These are phyloP conservation scores for Cherax destructor DNA, from an alignment of 1,140 invertebrate species.

Conservation along the genomic window DNA sequence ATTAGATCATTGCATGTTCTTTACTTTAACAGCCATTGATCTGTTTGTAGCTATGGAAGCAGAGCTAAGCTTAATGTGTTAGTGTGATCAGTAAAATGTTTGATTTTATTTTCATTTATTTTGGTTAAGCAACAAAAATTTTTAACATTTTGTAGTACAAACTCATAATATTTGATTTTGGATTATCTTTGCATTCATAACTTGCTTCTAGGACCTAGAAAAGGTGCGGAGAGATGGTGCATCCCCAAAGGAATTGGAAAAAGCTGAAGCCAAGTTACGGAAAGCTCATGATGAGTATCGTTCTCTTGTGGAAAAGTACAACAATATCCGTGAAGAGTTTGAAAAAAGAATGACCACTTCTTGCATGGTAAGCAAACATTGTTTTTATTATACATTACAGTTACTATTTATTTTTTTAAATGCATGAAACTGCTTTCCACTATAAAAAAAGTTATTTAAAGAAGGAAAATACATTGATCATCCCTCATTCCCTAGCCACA, in stretches of 20 bases:
- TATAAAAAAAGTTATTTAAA: background rate
- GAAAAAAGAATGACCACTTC: constrained; percentile 95
- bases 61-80: too few relatives aligned
- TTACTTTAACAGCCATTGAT: too few relatives aligned
- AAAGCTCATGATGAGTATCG: constrained; percentile 96
- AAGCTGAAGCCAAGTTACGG: constrained; percentile 92
- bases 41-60: too few relatives aligned
- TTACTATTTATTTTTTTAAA: background rate
- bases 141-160: too few relatives aligned
- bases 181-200: background rate
- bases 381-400: background rate
- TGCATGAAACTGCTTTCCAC: background rate
- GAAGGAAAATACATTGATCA: too few relatives aligned
- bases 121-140: too few relatives aligned
- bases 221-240: constrained; percentile 92
- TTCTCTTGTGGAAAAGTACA: constrained; percentile 91
- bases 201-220: constrained; percentile 85
- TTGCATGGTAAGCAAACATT: constrained; percentile 82
- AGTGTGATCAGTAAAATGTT: too few relatives aligned
- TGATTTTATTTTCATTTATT: too few relatives aligned
- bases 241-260: constrained; percentile 93
- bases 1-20: too few relatives aligned
- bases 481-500: too few relatives aligned
- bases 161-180: background rate
- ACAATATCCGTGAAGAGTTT: constrained; percentile 91